Percentiles rank a stretch among this genome's conserved stretches.
Evolutionary conservation across 35 echinoderm and acorn worm genomes (phyloP).

Genomic region (Apostichopus parvimensis): DNA sequence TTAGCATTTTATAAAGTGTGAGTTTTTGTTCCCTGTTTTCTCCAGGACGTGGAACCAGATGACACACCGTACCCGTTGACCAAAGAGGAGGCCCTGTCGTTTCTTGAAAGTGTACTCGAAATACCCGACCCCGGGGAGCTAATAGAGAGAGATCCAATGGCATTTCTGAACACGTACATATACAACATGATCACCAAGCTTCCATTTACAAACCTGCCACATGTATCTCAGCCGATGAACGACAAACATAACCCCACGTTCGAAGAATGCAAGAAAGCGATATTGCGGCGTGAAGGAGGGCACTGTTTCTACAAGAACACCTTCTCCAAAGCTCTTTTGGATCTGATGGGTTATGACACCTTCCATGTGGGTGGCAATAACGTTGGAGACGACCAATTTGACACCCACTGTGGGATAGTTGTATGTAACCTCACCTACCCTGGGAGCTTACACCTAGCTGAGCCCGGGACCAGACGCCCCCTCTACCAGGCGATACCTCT

Average conservation of each 20-base stretch:
- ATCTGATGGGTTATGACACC: constrained; percentile 13
- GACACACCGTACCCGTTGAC: background rate
- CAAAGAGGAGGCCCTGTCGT: background rate
- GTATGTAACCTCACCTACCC: constrained; percentile 1
- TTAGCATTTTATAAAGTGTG: too few species aligned
- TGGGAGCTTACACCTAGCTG: constrained; percentile 14
- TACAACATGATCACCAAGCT: background rate
- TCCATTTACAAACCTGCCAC: constrained; percentile 15
- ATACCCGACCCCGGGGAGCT: background rate
- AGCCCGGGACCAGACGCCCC: constrained; percentile 10
- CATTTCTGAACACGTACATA: constrained; percentile 6
- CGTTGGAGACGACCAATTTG: background rate
- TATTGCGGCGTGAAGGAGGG: constrained; percentile 1
- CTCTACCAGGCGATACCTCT: constrained; percentile 18
- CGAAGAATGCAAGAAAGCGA: constrained; percentile 3
- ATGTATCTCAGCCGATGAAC: background rate
- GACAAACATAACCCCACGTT: background rate
- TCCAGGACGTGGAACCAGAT: background rate
- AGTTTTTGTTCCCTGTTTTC: too few species aligned
- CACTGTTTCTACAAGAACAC: constrained; percentile 43
- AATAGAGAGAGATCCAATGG: background rate
- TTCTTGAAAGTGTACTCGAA: background rate
- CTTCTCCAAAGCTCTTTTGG: constrained; percentile 32
- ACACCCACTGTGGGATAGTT: constrained; percentile 10
- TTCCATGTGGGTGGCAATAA: constrained; percentile 30